These are phyloP conservation scores for Jaculus jaculus DNA, from an alignment of 2,113 vertebrate genomes.

Conservation along the genomic window DNA sequence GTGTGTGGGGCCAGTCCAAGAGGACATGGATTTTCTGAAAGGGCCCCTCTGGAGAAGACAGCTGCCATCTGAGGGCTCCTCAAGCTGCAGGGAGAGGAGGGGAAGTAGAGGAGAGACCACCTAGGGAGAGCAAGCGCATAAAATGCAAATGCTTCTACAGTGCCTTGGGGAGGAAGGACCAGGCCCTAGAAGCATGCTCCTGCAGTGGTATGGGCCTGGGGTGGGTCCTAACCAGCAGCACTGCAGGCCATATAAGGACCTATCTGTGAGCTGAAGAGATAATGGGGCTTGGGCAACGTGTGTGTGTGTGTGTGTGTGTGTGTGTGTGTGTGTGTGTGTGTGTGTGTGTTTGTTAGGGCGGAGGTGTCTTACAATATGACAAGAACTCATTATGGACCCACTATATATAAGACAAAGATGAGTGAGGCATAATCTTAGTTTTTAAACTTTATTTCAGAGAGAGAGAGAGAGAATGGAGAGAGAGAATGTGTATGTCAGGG, in stretches of 20 bases:
- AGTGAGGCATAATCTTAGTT: not conserved
- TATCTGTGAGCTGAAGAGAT: not conserved
- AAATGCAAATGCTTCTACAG: not conserved
- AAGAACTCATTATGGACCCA: not conserved
- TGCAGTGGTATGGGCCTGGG: not conserved
- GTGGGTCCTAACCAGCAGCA: rapidly evolving
- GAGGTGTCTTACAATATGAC: not conserved
- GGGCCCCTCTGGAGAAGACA: not conserved
- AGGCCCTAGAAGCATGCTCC: rapidly evolving
- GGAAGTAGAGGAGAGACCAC: not conserved
- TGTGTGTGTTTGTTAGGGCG: too few relatives aligned
- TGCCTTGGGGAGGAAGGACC: not conserved
- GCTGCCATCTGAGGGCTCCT: not conserved
- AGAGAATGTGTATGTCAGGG: too few relatives aligned
- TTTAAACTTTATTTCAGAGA: too few relatives aligned
- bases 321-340: too few relatives aligned
- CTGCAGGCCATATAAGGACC: too few relatives aligned
- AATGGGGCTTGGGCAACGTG: not conserved
- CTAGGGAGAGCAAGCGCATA: not conserved
- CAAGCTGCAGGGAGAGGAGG: not conserved
- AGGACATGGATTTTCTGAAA: not conserved
- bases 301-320: too few relatives aligned
- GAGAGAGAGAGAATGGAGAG: too few relatives aligned
- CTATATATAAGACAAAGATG: not conserved
- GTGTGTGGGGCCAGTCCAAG: not conserved